A percentile compares a stretch with the other conserved stretches of the same genome.
Conservation (phyloP, 2,888 invertebrate genomes). For the Steinernema hermaphroditum region DNA sequence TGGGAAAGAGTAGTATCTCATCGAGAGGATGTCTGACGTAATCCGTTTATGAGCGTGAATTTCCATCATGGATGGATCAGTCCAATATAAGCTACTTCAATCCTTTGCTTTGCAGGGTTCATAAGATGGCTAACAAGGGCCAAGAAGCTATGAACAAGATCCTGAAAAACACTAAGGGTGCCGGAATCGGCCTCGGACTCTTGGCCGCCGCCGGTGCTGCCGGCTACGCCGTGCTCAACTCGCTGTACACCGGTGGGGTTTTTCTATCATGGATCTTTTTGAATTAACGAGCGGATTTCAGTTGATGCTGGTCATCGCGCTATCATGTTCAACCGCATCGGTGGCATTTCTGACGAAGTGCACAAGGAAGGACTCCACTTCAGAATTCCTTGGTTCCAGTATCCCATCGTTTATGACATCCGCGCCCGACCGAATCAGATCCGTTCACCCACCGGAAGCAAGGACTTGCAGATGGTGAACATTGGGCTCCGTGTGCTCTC, state of each 20-base stretch:
- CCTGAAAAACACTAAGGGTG: conserved; percentile 58
- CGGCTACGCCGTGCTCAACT: conserved; percentile 55
- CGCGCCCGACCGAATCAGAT: conserved; percentile 95
- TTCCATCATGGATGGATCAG: too few relatives aligned
- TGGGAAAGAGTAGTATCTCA: too few relatives aligned
- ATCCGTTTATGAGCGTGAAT: too few relatives aligned
- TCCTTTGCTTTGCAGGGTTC: too few relatives aligned
- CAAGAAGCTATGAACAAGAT: conserved; percentile 61
- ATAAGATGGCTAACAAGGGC: conserved; percentile 49
- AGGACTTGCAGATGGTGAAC: conserved; percentile 98
- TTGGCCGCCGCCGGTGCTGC: conserved; percentile 60
- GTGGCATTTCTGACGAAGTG: conserved; percentile 87
- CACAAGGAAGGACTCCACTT: conserved; percentile 97
- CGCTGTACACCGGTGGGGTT: conserved; percentile 65
- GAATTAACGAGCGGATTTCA: too few relatives aligned
- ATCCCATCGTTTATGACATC: conserved; percentile 98
- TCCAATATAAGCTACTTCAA: too few relatives aligned
- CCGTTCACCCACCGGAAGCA: conserved; percentile 76
- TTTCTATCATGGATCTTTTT: too few relatives aligned
- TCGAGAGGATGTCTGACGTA: too few relatives aligned
- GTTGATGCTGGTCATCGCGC: conserved; percentile 99
- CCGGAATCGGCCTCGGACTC: conserved; percentile 60
- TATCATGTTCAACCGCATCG: conserved; percentile 94
- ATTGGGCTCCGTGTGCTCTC: conserved; percentile 94
- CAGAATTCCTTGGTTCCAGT: conserved; percentile 96